These are phyloP conservation scores for Cebus imitator DNA, from an alignment of 2,113 vertebrate genomes.

Conservation along the genomic window DNA sequence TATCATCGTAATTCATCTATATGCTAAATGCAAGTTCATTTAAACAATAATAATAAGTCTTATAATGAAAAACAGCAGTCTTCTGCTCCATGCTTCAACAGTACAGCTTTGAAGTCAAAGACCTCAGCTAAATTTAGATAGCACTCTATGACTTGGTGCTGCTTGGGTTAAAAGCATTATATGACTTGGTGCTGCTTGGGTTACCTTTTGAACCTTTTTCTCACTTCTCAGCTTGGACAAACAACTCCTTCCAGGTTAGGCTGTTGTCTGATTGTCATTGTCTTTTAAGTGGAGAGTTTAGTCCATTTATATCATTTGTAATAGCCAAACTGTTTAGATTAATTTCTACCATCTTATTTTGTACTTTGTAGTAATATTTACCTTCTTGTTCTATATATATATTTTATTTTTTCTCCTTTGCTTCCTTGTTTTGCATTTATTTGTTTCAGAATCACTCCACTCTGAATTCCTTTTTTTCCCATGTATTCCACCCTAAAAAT, in stretches of 20 bases:
- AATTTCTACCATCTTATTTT: background rate
- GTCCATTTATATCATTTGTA: background rate
- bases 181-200: background rate
- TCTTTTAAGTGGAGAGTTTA: conserved; percentile 20
- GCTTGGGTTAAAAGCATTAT: background rate
- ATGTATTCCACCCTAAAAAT: background rate
- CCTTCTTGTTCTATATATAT: background rate
- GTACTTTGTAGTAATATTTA: background rate
- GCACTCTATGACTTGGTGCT: background rate
- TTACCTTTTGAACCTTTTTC: background rate
- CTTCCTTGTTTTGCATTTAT: background rate
- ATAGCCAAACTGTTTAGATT: background rate
- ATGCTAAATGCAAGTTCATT: conserved; percentile 13
- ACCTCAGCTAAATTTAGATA: background rate
- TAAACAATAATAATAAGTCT: background rate
- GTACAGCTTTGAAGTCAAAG: background rate
- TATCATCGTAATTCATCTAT: background rate
- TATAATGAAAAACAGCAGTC: background rate
- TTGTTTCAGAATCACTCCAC: background rate
- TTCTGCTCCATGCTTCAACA: background rate
- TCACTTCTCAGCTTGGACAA: background rate
- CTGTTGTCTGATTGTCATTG: background rate
- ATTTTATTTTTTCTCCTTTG: background rate
- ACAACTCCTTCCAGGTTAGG: background rate
- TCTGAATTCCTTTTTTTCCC: background rate